Base-by-base conservation (phyloP, 2,888 invertebrate species). In the Eristalis tenax region DNA sequence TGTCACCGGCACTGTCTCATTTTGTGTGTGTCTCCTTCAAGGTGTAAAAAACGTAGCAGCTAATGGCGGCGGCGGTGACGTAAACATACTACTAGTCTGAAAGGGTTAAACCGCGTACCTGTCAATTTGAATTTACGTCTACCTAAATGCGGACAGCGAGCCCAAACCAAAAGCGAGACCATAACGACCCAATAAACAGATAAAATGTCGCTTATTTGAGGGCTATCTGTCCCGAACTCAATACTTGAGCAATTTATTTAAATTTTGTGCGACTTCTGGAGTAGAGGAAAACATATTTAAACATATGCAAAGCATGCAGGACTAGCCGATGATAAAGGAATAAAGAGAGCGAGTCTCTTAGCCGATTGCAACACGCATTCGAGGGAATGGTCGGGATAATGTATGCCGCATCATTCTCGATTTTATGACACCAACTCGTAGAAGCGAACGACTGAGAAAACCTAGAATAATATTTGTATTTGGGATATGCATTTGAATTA, bases 381-480 rank as follows among this genome's bases (percentile, higher is more conserved):
- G 56, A 68, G 15, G 68, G 43, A 43, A 56, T 70, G 23, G 57
- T 35, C 38, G 18, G 59, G 40, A 38, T 35, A 57, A 70, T 70
- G 61, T 61, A 61, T 71, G 61, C 61, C 18, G 22, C 26, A 70
- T n/a, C 50, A 32, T 69, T 56, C 56, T 63, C 40, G 61, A 63
- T 40, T 71, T 71, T 71, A 63, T 63, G 71, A 23, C 59, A 26
- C 38, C 15, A 22, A 1, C n/a, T 38, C 32, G 57, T 11, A 23
- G n/a, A 22, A 32, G 22, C 13, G 32, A 35, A 22, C 56, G 18
- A 50, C 50, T 8, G 50, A 50, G 35, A 22, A 38, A 70, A 28
- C 71, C 71, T 71, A 71, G 40, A 61, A 71, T 40, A 71, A 71
- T 71, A 71, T 71, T 71, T 18, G 61, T 43, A 4, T 38, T 40